phyloP scores from a whole-genome alignment of 2,113 vertebrate species.

The Callipepla squamata region DNA sequence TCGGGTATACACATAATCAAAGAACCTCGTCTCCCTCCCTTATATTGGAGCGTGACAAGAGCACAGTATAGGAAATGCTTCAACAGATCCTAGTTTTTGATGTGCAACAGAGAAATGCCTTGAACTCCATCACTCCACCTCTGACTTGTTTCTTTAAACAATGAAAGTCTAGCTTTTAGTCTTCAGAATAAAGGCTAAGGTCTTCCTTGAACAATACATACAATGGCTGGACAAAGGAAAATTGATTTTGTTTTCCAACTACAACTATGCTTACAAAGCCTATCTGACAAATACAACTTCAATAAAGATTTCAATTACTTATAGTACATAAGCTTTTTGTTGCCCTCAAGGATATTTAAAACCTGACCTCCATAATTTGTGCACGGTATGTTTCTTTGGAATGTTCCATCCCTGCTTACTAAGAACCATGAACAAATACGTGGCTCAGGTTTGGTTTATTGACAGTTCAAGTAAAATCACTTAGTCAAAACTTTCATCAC shows the following conservation, averaged over 20 bases:
- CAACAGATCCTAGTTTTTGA: constrained; percentile 7
- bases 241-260: constrained; percentile 18
- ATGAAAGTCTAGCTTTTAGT: not conserved
- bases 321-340: not conserved
- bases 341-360: not conserved
- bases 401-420: not conserved
- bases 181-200: not conserved
- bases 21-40: too few species aligned
- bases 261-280: not conserved
- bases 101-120: not conserved
- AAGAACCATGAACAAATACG: not conserved
- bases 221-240: not conserved
- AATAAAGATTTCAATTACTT: not conserved
- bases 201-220: not conserved
- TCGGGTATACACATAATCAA: too few species aligned
- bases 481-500: not conserved
- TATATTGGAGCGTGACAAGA: too few species aligned
- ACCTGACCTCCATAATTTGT: not conserved
- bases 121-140: not conserved
- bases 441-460: not conserved
- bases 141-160: constrained; percentile 2
- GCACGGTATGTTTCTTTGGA: not conserved
- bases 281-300: not conserved
- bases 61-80: constrained; percentile 11
- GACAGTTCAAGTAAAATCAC: not conserved